Conservation (phyloP, 2,888 invertebrate species). For the Helobdella robusta region DNA sequence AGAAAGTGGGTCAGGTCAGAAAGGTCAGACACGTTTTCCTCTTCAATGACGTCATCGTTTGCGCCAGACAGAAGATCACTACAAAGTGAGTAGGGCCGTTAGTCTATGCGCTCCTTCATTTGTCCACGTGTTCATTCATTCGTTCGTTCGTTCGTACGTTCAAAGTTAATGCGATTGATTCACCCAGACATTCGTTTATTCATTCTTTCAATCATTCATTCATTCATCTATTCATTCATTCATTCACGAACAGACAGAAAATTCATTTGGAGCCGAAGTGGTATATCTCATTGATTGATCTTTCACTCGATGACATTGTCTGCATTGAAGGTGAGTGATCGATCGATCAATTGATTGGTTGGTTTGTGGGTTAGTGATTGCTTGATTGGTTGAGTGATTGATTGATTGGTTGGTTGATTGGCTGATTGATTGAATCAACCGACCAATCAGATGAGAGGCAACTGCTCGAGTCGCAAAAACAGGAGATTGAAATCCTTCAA, state of each 20-base stretch:
- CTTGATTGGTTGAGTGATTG: not conserved
- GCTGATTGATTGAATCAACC: not conserved
- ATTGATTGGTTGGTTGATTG: not conserved
- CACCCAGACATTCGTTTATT: too few species aligned
- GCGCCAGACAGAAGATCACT: constrained; percentile 61
- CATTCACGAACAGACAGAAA: constrained; percentile 63
- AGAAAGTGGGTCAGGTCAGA: constrained; percentile 69
- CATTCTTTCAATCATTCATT: too few species aligned
- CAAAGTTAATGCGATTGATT: too few species aligned
- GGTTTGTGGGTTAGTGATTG: not conserved
- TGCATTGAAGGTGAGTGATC: constrained; percentile 20
- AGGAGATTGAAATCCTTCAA: constrained; percentile 27
- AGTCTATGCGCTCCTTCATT: too few species aligned
- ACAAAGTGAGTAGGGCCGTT: constrained; percentile 27
- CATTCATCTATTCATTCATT: too few species aligned
- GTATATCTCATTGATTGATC: constrained; percentile 78
- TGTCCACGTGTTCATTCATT: too few species aligned
- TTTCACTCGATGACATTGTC: constrained; percentile 52
- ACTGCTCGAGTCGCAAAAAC: constrained; percentile 24
- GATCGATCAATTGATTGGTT: not conserved
- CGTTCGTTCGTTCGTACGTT: too few species aligned
- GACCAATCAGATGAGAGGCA: constrained; percentile 24
- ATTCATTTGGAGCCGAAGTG: constrained; percentile 85
- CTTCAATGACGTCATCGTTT: constrained; percentile 87
- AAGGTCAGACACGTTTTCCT: constrained; percentile 84